Percentiles rank a stretch among this genome's conserved stretches.
These are phyloP conservation scores for Sebastes kiyomatsui DNA, from an alignment of 2,797 vertebrate genomes.

Conservation along the genomic window DNA sequence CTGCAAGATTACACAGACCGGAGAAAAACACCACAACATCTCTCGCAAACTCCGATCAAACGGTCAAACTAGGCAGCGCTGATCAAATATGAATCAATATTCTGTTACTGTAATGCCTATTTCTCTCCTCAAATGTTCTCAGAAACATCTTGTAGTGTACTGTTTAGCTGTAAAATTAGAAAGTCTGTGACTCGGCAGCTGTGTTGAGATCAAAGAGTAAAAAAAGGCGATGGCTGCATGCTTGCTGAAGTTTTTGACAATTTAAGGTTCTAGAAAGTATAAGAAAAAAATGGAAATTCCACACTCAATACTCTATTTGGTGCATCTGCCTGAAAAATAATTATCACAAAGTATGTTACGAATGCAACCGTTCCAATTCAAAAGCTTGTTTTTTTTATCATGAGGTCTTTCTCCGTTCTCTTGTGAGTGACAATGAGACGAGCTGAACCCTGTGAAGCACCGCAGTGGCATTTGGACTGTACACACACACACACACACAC, in stretches of 20 bases:
- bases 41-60: too few species aligned
- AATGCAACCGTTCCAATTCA: not conserved
- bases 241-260: not conserved
- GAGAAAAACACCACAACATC: too few species aligned
- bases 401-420: conserved; percentile 22
- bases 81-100: too few species aligned
- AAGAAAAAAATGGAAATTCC: not conserved
- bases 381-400: not conserved
- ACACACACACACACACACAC: conserved; percentile 47
- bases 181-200: too few species aligned
- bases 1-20: too few species aligned
- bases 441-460: conserved; percentile 70
- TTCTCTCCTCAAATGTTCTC: too few species aligned
- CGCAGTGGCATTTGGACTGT: conserved; percentile 81
- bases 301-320: not conserved
- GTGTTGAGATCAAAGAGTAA: too few species aligned
- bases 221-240: not conserved
- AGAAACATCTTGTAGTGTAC: too few species aligned
- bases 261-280: not conserved
- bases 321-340: not conserved
- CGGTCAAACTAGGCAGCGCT: too few species aligned
- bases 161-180: too few species aligned
- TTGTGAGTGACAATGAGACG: conserved; percentile 54
- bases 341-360: not conserved
- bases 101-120: too few species aligned